Evolutionary conservation across 2,797 vertebrate species (phyloP).

Genomic region (Manis javanica): DNA sequence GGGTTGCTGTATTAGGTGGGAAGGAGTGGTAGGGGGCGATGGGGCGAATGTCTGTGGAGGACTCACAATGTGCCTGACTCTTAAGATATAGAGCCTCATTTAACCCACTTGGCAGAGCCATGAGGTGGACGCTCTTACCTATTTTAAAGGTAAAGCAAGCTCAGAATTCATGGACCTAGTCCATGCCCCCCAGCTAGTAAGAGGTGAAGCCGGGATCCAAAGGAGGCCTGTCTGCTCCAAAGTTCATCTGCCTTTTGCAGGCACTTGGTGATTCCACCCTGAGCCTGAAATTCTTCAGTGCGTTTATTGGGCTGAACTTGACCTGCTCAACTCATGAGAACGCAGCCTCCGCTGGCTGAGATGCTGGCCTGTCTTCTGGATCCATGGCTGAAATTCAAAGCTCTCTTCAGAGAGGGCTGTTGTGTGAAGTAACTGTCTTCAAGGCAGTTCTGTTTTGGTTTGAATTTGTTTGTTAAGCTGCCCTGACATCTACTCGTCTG

Average conservation of each 20-base stretch:
- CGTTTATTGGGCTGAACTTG: not conserved
- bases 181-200: not conserved
- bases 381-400: constrained; percentile 75
- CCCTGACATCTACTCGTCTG: constrained; percentile 75
- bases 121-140: not conserved
- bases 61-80: not conserved
- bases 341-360: not conserved
- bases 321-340: not conserved
- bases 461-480: constrained; percentile 82
- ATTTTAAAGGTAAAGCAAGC: not conserved
- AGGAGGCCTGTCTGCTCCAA: not conserved
- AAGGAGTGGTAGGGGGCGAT: not conserved
- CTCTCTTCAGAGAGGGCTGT: constrained; percentile 73
- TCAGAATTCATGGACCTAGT: not conserved
- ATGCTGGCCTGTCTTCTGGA: not conserved
- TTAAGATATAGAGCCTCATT: not conserved
- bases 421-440: constrained; percentile 77
- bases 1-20: not conserved
- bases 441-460: constrained; percentile 79
- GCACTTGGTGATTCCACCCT: not conserved
- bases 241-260: not conserved
- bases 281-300: not conserved
- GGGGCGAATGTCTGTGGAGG: not conserved
- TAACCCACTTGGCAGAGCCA: not conserved
- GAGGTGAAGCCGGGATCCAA: not conserved